Evolutionary conservation across 2,113 vertebrate genomes (phyloP).

Genomic region (Siniperca knerii): DNA sequence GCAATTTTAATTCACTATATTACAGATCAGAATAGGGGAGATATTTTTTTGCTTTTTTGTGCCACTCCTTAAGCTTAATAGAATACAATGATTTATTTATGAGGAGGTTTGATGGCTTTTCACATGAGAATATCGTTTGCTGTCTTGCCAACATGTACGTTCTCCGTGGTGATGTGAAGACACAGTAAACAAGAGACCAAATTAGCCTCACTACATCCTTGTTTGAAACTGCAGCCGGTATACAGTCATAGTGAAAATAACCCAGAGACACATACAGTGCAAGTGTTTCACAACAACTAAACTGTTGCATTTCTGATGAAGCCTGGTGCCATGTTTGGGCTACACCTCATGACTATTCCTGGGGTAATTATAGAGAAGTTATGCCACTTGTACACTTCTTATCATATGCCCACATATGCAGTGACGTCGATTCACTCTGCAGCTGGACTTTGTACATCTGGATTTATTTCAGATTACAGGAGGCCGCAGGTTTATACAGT

Average conservation of each 20-base stretch:
- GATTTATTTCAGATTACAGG: conserved; percentile 28
- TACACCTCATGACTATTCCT: conserved; percentile 38
- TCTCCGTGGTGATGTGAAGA: background rate
- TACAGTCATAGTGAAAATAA: conserved; percentile 45
- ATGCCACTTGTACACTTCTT: conserved; percentile 48
- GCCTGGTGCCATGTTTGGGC: conserved; percentile 20
- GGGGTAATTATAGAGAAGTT: conserved; percentile 57
- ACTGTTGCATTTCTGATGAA: conserved; percentile 13
- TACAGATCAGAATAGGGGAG: background rate
- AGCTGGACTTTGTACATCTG: conserved; percentile 58
- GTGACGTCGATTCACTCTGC: conserved; percentile 6
- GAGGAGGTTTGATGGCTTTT: conserved; percentile 29
- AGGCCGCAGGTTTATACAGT: conserved; percentile 40
- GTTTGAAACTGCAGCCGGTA: background rate
- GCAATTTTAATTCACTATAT: conserved; percentile 26
- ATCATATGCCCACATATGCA: conserved; percentile 42
- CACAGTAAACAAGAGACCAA: conserved; percentile 39
- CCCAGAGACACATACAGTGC: background rate
- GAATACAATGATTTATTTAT: conserved; percentile 19
- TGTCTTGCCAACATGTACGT: background rate
- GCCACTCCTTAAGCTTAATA: background rate
- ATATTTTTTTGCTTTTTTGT: conserved; percentile 17
- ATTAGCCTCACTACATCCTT: conserved; percentile 16
- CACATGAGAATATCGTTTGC: background rate
- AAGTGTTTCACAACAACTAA: conserved; percentile 42